Conservation (phyloP, 2,113 vertebrate genomes). For the Silurus glanis region DNA sequence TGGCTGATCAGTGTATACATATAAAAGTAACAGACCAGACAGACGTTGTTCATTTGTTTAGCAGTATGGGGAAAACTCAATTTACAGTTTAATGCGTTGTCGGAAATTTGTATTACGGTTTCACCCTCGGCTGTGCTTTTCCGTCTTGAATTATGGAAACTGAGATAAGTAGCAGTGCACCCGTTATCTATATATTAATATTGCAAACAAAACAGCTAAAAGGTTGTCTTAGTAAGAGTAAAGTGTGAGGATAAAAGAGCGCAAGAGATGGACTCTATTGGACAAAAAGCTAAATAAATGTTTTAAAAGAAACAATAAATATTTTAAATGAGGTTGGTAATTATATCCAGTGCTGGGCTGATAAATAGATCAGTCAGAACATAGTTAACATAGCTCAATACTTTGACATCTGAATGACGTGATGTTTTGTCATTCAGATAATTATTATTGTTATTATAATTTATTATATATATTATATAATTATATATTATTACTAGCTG, state of each 20-base stretch:
- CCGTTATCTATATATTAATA: slow-evolving; percentile 21
- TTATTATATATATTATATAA: too few species aligned
- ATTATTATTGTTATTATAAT: too few species aligned
- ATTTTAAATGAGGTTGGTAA: too few species aligned
- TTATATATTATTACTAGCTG: too few species aligned
- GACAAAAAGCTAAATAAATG: not conserved
- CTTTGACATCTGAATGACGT: too few species aligned
- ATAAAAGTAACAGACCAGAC: not conserved
- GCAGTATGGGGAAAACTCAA: not conserved
- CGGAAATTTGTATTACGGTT: not conserved
- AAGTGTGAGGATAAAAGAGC: not conserved
- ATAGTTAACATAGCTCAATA: too few species aligned
- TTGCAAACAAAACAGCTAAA: slow-evolving; percentile 4
- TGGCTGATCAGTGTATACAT: not conserved
- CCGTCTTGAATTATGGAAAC: not conserved
- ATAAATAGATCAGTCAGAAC: too few species aligned
- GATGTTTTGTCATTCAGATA: too few species aligned
- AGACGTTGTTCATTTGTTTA: not conserved
- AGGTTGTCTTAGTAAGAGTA: slow-evolving; percentile 1
- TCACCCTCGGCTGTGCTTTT: not conserved
- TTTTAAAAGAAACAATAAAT: not conserved
- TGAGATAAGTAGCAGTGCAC: not conserved
- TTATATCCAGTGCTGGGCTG: too few species aligned
- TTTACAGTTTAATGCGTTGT: not conserved
- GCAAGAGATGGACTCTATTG: too few species aligned